A percentile compares a stretch with the other conserved stretches of the same genome.
Conservation (phyloP, 2,113 vertebrate genomes). For the Ramphastos sulfuratus region DNA sequence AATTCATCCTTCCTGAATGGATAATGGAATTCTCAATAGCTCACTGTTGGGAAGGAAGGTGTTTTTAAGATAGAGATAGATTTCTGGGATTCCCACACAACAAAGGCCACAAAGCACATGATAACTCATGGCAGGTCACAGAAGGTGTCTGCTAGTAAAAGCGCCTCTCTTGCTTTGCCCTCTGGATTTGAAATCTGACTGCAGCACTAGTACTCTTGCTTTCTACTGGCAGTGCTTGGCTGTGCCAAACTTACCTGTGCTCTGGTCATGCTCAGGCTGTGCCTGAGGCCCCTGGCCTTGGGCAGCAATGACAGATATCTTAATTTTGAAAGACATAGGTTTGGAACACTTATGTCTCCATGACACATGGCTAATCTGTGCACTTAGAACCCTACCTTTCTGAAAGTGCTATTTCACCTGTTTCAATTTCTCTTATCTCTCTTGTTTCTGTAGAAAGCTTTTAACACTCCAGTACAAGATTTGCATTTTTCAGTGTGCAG, state of each 20-base stretch:
- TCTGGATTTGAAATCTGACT: not conserved
- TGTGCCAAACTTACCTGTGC: not conserved
- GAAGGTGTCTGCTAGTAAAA: not conserved
- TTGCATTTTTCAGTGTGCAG: not conserved
- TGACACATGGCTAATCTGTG: not conserved
- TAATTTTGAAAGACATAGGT: not conserved
- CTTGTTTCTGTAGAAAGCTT: not conserved
- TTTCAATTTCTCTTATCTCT: not conserved
- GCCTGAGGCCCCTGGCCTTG: not conserved
- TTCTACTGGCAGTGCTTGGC: no score
- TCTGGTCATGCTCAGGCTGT: rapidly evolving
- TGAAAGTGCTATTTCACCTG: not conserved
- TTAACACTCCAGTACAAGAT: not conserved
- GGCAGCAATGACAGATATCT: not conserved
- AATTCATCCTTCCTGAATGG: not conserved
- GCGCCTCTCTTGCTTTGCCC: not conserved
- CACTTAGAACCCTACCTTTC: not conserved
- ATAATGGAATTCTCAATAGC: not conserved
- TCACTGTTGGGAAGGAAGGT: not conserved
- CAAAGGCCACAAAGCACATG: not conserved
- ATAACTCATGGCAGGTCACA: not conserved
- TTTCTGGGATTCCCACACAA: not conserved
- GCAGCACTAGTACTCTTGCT: not conserved
- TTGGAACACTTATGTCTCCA: not conserved
- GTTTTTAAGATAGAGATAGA: not conserved